Conservation (phyloP, 1,140 invertebrate genomes). For the Hestina assimilis region DNA sequence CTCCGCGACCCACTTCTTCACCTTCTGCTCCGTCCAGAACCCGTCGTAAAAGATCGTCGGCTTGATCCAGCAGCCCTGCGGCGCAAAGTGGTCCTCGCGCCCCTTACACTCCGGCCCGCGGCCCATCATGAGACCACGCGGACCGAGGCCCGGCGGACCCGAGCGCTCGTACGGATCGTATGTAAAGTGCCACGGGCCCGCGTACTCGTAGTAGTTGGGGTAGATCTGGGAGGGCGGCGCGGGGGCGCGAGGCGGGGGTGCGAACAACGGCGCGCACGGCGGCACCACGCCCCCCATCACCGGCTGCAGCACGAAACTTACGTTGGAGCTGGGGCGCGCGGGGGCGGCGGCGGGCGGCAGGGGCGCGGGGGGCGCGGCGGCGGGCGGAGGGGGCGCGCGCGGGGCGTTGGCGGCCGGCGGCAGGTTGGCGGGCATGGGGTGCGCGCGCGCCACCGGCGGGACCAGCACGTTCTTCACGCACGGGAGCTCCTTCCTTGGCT, state of each 20-base stretch:
- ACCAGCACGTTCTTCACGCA: conserved; percentile 30
- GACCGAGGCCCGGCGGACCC: conserved; percentile 40
- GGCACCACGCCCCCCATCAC: conserved; percentile 52
- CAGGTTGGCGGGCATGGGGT: conserved; percentile 44
- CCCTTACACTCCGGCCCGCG: conserved; percentile 49
- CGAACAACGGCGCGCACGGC: conserved; percentile 57
- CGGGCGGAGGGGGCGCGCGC: conserved; percentile 16
- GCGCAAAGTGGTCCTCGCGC: conserved; percentile 37
- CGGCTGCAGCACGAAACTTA: conserved; percentile 71
- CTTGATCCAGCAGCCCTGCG: conserved; percentile 72
- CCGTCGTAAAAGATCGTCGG: conserved; percentile 76
- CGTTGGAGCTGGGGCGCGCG: conserved; percentile 54
- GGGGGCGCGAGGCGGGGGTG: conserved; percentile 38
- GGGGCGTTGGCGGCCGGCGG: conserved; percentile 35
- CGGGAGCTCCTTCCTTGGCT: background rate
- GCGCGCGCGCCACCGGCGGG: conserved; percentile 38
- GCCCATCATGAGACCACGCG: conserved; percentile 52
- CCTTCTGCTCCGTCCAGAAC: conserved; percentile 77
- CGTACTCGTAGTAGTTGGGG: conserved; percentile 65
- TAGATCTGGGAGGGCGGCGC: conserved; percentile 44
- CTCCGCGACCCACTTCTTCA: conserved; percentile 75
- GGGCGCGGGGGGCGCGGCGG: conserved; percentile 22
- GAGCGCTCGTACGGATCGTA: conserved; percentile 61
- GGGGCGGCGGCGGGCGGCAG: conserved; percentile 8
- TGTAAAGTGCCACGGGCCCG: conserved; percentile 64